A percentile compares a stretch with the other conserved stretches of the same genome.
Evolutionary conservation across 2,113 vertebrate species (phyloP).

Genomic region (Cygnus atratus): DNA sequence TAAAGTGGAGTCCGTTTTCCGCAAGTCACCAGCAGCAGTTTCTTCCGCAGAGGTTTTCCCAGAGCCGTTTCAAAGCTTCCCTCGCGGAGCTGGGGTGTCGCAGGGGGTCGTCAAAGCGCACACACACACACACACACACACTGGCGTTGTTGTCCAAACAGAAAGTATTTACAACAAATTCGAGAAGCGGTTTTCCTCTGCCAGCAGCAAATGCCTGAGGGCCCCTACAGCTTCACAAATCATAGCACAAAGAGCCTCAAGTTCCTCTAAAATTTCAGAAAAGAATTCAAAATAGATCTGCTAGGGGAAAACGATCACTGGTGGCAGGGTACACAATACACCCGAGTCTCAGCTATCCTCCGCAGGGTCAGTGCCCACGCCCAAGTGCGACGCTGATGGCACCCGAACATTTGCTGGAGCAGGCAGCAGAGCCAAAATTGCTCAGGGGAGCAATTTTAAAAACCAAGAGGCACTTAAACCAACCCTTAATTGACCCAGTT

Average conservation of each 20-base stretch:
- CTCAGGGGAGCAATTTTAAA: too few relatives aligned
- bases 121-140: too few relatives aligned
- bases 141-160: not conserved
- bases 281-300: not conserved
- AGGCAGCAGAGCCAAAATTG: too few relatives aligned
- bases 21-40: conserved; percentile 41
- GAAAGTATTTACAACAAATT: conserved; percentile 26
- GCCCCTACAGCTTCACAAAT: not conserved
- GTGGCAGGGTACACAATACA: conserved; percentile 52
- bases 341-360: not conserved
- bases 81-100: conserved; percentile 16
- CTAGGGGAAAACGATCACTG: not conserved
- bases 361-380: too few relatives aligned
- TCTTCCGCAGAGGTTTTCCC: conserved; percentile 27
- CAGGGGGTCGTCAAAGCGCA: conserved; percentile 20
- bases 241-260: conserved; percentile 12
- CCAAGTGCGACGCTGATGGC: too few relatives aligned
- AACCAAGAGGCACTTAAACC: too few relatives aligned
- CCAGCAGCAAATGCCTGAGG: conserved; percentile 33
- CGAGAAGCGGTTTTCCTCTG: not conserved
- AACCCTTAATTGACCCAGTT: too few relatives aligned
- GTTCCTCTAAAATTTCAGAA: not conserved
- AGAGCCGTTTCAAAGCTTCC: not conserved
- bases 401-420: too few relatives aligned
- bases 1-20: conserved; percentile 10